phyloP scores from a whole-genome alignment of 1,140 invertebrate species.

The Aplysia californica region DNA sequence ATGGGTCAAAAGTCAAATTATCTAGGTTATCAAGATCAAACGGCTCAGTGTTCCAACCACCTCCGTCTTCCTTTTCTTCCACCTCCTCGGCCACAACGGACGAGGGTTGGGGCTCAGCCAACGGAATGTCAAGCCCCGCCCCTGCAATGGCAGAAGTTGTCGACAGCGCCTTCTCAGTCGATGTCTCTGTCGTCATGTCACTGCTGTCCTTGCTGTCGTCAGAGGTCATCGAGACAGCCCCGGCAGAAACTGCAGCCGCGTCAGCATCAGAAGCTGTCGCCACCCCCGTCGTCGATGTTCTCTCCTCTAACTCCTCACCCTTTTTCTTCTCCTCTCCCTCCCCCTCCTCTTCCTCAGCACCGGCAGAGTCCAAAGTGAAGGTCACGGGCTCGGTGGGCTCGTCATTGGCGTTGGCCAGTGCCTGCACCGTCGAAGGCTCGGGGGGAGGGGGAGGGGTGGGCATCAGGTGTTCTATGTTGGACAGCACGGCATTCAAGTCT shows the following conservation, averaged over 20 bases:
- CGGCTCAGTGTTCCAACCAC: not conserved
- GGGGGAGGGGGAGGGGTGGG: slow-evolving; percentile 10
- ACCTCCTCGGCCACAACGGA: not conserved
- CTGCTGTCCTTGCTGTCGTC: too few species aligned
- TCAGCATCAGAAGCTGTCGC: not conserved
- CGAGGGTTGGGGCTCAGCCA: not conserved
- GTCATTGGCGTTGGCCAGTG: not conserved
- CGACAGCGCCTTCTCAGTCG: not conserved
- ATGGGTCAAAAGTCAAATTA: not conserved
- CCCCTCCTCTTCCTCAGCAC: not conserved
- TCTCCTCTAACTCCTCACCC: not conserved
- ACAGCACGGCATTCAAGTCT: slow-evolving; percentile 40
- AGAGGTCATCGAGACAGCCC: not conserved
- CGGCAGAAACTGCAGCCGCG: not conserved
- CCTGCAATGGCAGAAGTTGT: not conserved
- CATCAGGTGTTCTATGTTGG: slow-evolving; percentile 43
- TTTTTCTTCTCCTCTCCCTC: not conserved
- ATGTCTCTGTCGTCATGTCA: not conserved
- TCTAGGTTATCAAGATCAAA: slow-evolving; percentile 16
- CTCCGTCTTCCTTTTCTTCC: not conserved
- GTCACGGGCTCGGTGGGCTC: slow-evolving; percentile 3
- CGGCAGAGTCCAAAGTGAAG: slow-evolving; percentile 6
- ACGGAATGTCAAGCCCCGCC: not conserved
- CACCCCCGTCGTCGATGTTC: not conserved
- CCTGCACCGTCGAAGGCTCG: not conserved